Evolutionary conservation across 1,140 invertebrate genomes (phyloP).

Genomic region (Drosophila melanica): DNA sequence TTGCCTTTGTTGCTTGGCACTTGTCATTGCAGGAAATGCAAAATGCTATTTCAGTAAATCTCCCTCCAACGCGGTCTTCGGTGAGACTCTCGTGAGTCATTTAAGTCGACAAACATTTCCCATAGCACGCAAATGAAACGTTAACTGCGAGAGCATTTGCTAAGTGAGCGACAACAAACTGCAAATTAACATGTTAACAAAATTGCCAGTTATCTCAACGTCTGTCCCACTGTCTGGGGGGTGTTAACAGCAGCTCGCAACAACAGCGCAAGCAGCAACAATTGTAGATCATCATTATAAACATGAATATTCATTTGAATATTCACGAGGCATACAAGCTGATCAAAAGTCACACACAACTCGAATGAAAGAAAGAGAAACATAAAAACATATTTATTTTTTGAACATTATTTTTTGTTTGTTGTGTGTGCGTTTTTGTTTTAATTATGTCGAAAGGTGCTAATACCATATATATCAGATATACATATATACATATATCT

Average conservation of each 20-base stretch:
- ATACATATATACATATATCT: no score
- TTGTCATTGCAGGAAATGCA: slow-evolving; percentile 70
- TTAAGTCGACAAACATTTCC: slow-evolving; percentile 35
- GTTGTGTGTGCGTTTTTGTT: slow-evolving; percentile 43
- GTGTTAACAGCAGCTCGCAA: slow-evolving; percentile 44
- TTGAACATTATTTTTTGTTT: background rate
- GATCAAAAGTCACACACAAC: slow-evolving; percentile 47
- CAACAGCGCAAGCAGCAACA: background rate
- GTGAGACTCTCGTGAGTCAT: slow-evolving; percentile 59
- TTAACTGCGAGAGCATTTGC: slow-evolving; percentile 51
- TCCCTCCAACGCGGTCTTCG: slow-evolving; percentile 24
- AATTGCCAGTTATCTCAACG: slow-evolving; percentile 57
- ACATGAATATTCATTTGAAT: slow-evolving; percentile 1
- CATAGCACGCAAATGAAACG: slow-evolving; percentile 56
- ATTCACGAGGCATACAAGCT: background rate
- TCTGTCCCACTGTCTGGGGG: slow-evolving; percentile 28
- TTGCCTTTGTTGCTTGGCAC: slow-evolving; percentile 45
- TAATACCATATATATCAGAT: no score
- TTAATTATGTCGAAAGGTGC: slow-evolving; percentile 60
- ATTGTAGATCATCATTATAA: slow-evolving; percentile 21
- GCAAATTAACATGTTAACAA: slow-evolving; percentile 78
- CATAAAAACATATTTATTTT: background rate
- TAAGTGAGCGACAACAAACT: slow-evolving; percentile 45
- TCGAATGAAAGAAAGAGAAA: slow-evolving; percentile 1
- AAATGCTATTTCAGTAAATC: slow-evolving; percentile 66